Percentiles rank a stretch among this genome's conserved stretches.
Evolutionary conservation across 2,797 vertebrate genomes (phyloP).

Genomic region (Pipistrellus kuhlii): DNA sequence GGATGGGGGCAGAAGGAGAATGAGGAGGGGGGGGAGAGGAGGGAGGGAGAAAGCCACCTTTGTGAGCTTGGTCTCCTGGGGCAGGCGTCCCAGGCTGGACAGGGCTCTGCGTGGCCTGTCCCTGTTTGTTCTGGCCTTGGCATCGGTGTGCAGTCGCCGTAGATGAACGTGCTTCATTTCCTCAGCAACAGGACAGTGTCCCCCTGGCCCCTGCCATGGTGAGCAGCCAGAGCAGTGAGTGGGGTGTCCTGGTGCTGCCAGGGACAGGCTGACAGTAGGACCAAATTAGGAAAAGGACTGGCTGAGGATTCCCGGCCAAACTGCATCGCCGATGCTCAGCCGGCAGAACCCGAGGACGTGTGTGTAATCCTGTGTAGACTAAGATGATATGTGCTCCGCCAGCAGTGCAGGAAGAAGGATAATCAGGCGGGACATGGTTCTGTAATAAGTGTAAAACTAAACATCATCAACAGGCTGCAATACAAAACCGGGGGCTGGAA

Average conservation of each 20-base stretch:
- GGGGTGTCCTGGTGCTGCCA: conserved; percentile 66
- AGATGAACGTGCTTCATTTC: conserved; percentile 76
- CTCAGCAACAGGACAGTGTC: conserved; percentile 60
- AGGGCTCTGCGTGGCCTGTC: conserved; percentile 20
- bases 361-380: conserved; percentile 60
- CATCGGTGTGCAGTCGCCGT: background rate
- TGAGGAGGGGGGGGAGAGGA: background rate
- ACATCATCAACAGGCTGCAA: conserved; percentile 77
- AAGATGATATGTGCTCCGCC: conserved; percentile 20
- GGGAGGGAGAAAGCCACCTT: background rate
- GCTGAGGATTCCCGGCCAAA: conserved; percentile 63
- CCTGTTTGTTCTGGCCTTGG: conserved; percentile 76
- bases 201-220: conserved; percentile 44
- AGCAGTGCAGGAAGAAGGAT: conserved; percentile 61
- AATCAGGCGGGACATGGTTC: conserved; percentile 74
- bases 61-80: background rate
- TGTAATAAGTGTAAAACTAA: conserved; percentile 82
- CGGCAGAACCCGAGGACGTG: conserved; percentile 60
- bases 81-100: conserved; percentile 34
- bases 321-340: background rate
- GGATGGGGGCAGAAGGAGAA: background rate
- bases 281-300: conserved; percentile 76
- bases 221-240: background rate
- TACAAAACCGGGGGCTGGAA: conserved; percentile 75
- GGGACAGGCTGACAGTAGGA: conserved; percentile 71